Percentiles rank a stretch among this genome's conserved stretches.
phyloP scores from a whole-genome alignment of 2,888 invertebrate species.

The Petrolisthes cinctipes region DNA sequence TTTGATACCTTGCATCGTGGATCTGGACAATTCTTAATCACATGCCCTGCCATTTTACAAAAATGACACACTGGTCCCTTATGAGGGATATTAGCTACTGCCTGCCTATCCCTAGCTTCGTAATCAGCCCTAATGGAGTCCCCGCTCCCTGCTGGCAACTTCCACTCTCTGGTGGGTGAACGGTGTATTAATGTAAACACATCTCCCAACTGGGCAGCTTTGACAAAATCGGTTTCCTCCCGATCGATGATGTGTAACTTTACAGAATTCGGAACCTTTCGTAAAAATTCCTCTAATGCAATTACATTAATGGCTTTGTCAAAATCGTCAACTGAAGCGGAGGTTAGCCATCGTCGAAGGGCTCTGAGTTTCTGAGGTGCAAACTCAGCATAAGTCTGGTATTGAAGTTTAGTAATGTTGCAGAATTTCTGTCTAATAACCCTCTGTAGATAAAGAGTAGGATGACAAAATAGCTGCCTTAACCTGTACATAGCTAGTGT shows the following conservation, averaged over 20 bases:
- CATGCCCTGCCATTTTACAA: slow-evolving; percentile 17
- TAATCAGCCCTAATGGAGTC: no score
- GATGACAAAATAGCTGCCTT: neutral
- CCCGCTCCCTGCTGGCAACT: no score
- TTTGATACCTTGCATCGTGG: slow-evolving; percentile 16
- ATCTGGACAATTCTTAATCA: slow-evolving; percentile 24
- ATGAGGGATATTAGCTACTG: slow-evolving; percentile 12
- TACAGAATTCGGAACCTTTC: slow-evolving; percentile 17
- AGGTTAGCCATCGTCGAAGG: neutral
- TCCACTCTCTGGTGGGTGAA: no score
- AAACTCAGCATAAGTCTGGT: slow-evolving; percentile 22
- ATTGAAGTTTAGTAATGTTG: neutral
- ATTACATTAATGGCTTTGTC: slow-evolving; percentile 4
- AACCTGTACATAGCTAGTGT: neutral
- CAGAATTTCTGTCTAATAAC: slow-evolving; percentile 14
- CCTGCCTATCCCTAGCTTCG: no score
- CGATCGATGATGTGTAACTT: no score
- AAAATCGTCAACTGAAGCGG: slow-evolving; percentile 6
- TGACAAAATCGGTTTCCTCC: no score
- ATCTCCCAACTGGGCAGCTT: no score
- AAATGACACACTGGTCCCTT: neutral
- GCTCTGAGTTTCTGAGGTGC: slow-evolving; percentile 9
- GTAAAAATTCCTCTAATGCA: slow-evolving; percentile 17
- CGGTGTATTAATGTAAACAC: no score
- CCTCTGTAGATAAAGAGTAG: slow-evolving; percentile 22